Base-by-base conservation (phyloP, 2,797 vertebrate genomes). In the Syngnathus acus region DNA sequence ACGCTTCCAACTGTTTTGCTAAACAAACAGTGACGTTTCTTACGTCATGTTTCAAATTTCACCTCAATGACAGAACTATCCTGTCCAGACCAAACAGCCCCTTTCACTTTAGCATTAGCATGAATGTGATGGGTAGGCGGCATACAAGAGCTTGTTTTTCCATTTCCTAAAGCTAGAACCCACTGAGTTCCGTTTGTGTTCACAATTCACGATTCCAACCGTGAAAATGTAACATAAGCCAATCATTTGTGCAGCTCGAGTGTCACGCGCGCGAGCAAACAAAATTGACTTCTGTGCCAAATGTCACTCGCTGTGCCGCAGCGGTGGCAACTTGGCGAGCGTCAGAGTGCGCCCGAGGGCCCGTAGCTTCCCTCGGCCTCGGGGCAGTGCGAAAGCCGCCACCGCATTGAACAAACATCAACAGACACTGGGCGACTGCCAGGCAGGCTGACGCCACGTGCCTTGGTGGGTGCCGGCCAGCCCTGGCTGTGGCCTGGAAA, bases 341-440 rank as follows among this genome's bases (percentile, higher is more conserved):
- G 76, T 77, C 68, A 51, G 47, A 59, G 68, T 66, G 72, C 40
- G 70, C 58, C 47, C 9, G 68, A 65, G 54, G 69, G 83, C 69
- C 73, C 68, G 77, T 70, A 70, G 81, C 72, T 68, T 65, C 39
- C 57, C 63, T 26, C 6, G n/a, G 54, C 54, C 23, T 78, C 75
- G 69, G 73, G 58, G 8, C 70, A 77, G 73, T 53, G 73, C 78
- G 69, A 83, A 80, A 71, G 51, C 58, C 69, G 65, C 73, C 78
- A 73, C 84, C 81, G 32, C 84, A 84, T 77, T 82, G 83, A 78
- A 80, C 77, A 84, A 89, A 86, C 77, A 84, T 74, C 84, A 88
- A 86, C 84, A 83, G 77, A 32, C 32, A 32, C 32, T 32, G 68
- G 75, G 82, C 61, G 19, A 72, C 80, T 78, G 68, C 71, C 60